Evolutionary conservation across 64 coral and sea anemone species (phyloP), one percentile per base, ranked within the genome.

Genomic region (Hydrozoanthus tunicans): DNA sequence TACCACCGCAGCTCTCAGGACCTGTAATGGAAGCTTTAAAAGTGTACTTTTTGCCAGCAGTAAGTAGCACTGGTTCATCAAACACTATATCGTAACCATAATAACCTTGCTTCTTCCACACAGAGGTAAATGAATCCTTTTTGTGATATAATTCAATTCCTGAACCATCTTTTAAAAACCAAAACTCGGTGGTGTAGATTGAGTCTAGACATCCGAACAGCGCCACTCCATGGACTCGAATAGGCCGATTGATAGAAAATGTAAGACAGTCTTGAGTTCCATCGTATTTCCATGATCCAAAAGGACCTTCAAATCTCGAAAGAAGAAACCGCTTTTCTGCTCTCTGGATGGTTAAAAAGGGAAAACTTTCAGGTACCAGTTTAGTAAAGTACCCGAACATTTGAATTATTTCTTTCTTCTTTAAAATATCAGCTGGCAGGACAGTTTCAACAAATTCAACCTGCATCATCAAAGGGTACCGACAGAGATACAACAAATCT

Each of bases 71-170:
- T 6, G 77, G 76, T 52, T 80, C 65, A 26, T 95, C 89, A 26
- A 94, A 85, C 64, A 86, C 57, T 11, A 91, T 64, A 65, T 94
- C 90, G 51, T 91, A 94, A 7, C 90, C 93, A 86, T 92, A 70
- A 77, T 89, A 95, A 10, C 17, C 70, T 24, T 89, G 61, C 17
- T 77, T 17, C 81, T 71, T 60, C 27, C 62, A 60, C 70, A 92
- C 90, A 25, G 82, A 92, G 60, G 59, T 80, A 73, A 89, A 82
- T 43, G 74, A 80, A 13, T 79, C 68, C 9, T 89, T 78, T 88
- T 75, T 92, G 1, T 32, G 9, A 58, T 69, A 58, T 12, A 92
- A 76, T 8, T 92, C 64, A 17, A 71, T 52, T 5, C 3, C 5
- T 53, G 81, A 84, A 6, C 59, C 13, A 5, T 79, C 15, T 67